Conservation (phyloP, 2,888 invertebrate species). For the Eupithecia vulgata region DNA sequence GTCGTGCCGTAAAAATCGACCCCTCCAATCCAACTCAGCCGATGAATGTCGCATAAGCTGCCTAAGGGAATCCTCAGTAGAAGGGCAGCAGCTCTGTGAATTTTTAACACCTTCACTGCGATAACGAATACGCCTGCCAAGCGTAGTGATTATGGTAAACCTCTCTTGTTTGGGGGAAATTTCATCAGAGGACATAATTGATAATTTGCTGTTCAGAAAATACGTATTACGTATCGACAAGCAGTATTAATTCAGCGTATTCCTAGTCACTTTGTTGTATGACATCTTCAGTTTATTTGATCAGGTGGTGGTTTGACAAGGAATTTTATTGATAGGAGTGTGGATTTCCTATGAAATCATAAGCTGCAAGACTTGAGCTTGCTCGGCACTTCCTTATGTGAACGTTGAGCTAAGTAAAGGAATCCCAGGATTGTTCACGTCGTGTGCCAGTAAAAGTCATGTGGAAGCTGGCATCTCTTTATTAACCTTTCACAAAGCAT, state of each 20-base stretch:
- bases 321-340: conserved; percentile 28
- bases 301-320: conserved; percentile 39
- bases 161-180: background rate
- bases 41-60: background rate
- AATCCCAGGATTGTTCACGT: background rate
- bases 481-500: background rate
- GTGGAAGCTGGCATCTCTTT: conserved; percentile 2
- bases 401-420: background rate
- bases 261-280: background rate
- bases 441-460: background rate
- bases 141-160: background rate
- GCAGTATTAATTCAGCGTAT: background rate
- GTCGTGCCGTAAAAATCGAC: background rate
- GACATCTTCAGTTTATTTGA: conserved; percentile 34
- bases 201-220: background rate
- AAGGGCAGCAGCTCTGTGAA: background rate
- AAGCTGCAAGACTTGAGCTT: background rate
- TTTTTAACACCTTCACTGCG: background rate
- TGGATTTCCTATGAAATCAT: conserved; percentile 11
- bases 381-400: background rate
- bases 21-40: too few species aligned
- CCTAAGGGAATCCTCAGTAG: background rate
- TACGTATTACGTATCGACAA: background rate
- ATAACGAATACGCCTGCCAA: background rate
- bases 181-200: background rate